phyloP scores from a whole-genome alignment of 1,140 invertebrate genomes.

The Rhyzopertha dominica region DNA sequence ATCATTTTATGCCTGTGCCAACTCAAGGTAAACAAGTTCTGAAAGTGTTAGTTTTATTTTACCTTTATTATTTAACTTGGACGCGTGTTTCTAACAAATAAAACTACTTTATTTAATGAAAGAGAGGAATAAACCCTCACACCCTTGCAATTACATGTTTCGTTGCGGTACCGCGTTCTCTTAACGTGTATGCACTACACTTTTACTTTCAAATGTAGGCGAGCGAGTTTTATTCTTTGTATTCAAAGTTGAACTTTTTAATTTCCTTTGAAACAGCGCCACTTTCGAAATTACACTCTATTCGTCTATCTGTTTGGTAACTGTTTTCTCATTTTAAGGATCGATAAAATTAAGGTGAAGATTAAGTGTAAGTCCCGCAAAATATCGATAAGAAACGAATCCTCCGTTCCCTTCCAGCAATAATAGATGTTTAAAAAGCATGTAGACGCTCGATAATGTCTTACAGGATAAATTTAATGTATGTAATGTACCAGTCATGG shows the following conservation, averaged over 20 bases:
- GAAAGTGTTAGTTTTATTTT: slow-evolving; percentile 6
- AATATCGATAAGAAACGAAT: background rate
- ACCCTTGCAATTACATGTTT: slow-evolving; percentile 2
- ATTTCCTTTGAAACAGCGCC: too few species aligned
- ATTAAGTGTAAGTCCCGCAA: background rate
- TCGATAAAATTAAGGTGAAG: background rate
- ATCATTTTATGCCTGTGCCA: slow-evolving; percentile 26
- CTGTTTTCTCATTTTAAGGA: slow-evolving; percentile 2
- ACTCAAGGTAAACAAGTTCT: slow-evolving; percentile 34
- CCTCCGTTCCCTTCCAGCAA: slow-evolving; percentile 3
- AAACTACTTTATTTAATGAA: background rate
- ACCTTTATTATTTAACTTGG: background rate
- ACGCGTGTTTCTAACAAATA: slow-evolving; percentile 1
- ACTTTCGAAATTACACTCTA: too few species aligned
- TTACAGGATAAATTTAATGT: too few species aligned
- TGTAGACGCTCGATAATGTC: too few species aligned
- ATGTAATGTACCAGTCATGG: too few species aligned
- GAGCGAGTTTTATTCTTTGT: slow-evolving; percentile 22
- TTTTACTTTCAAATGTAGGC: slow-evolving; percentile 26
- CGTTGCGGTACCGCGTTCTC: background rate
- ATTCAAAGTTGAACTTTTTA: slow-evolving; percentile 20
- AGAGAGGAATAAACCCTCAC: background rate
- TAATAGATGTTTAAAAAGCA: slow-evolving; percentile 11
- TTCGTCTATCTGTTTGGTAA: slow-evolving; percentile 6
- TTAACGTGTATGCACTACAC: slow-evolving; percentile 7